Conservation (phyloP, 2,113 vertebrate genomes). For the Orcinus orca region DNA sequence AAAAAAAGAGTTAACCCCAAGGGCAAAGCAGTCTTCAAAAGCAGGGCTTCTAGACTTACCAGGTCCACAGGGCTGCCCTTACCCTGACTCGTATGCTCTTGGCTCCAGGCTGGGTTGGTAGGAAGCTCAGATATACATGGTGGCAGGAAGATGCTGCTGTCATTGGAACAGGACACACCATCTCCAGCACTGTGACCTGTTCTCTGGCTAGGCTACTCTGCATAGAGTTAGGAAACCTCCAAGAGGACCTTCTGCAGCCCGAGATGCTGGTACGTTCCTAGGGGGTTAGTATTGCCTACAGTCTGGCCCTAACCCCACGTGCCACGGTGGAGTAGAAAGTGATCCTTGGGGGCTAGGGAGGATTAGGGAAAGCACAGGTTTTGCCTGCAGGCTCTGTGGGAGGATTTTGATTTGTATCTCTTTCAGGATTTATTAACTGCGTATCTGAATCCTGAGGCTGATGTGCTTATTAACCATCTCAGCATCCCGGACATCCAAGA, state of each 20-base stretch:
- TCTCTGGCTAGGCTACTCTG: not conserved
- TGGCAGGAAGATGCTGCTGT: not conserved
- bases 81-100: not conserved
- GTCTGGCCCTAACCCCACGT: not conserved
- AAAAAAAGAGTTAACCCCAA: not conserved
- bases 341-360: not conserved
- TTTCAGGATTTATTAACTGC: conserved; percentile 24
- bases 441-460: conserved; percentile 40
- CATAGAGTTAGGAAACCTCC: conserved; percentile 36
- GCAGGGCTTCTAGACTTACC: not conserved
- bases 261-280: not conserved
- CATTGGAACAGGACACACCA: not conserved
- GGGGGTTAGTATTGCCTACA: not conserved
- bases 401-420: conserved; percentile 51
- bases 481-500: not conserved
- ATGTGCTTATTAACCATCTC: conserved; percentile 31
- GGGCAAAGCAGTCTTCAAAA: not conserved
- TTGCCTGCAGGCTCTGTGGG: conserved; percentile 30
- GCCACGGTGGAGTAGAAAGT: not conserved
- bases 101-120: not conserved
- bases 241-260: not conserved
- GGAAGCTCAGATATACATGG: not conserved
- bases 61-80: not conserved
- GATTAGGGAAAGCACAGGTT: conserved; percentile 15
- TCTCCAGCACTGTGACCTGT: not conserved